Evolutionary conservation across 1,140 invertebrate species (phyloP).

Genomic region (Sinonovacula constricta): DNA sequence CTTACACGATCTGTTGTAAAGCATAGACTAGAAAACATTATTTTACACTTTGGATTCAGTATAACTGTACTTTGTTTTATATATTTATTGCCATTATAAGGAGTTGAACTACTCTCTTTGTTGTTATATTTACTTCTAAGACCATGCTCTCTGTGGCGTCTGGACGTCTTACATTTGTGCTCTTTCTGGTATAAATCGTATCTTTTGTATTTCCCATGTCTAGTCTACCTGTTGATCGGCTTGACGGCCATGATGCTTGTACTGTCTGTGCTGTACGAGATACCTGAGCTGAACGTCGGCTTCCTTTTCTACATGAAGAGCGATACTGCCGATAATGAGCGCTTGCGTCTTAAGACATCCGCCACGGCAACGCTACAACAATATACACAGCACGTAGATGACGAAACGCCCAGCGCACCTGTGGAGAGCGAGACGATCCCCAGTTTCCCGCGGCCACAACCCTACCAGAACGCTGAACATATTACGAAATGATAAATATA

Average conservation of each 20-base stretch:
- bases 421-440: conserved; percentile 28
- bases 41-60: no score
- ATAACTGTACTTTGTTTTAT: no score
- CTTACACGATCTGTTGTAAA: no score
- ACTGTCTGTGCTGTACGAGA: conserved; percentile 90
- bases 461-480: no score
- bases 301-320: conserved; percentile 86
- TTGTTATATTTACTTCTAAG: no score
- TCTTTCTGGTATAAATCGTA: no score
- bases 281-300: conserved; percentile 91
- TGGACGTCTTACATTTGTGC: no score
- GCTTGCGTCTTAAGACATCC: conserved; percentile 60
- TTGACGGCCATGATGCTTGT: conserved; percentile 91
- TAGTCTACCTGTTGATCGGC: conserved; percentile 88
- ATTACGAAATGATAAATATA: no score
- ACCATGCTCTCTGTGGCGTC: no score
- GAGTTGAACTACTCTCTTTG: no score
- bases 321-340: conserved; percentile 80
- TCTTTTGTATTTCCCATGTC: conserved; percentile 59
- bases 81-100: no score
- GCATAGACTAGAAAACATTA: no score
- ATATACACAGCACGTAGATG: conserved; percentile 71
- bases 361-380: conserved; percentile 57
- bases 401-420: conserved; percentile 56
- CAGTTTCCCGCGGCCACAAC: conserved; percentile 22